Base-by-base conservation (phyloP, 2,888 invertebrate species). In the Beris chalybata region DNA sequence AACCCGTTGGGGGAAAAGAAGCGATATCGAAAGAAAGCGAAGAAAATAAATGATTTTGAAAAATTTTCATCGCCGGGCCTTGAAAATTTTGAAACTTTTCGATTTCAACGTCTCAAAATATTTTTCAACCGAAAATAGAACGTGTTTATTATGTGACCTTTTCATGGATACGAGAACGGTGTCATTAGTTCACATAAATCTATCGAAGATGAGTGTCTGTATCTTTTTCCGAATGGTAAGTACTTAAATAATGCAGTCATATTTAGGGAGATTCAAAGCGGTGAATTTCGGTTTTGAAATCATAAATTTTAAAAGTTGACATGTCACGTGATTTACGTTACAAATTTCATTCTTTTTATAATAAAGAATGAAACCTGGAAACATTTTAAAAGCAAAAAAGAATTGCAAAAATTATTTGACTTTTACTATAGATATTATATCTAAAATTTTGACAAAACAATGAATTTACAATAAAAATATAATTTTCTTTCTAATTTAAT, bases 281-380 rank as follows among this genome's bases (percentile, higher is more conserved):
- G 32, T 52, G 15, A 38, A 50, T 61, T 61, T 38, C 32, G 61
- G 61, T 50, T 31, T 61, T 6, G 50, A 50, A 61, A 61, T 50
- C 61, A 61, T 61, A 61, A 61, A 61, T 61, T 61, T 61, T 50
- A 11, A 31, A 61, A 52, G 50, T 61, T 61, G 61, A 47, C 61
- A 50, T 38, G 52, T 38, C 38, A 11, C 31, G 50, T 50, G 61
- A 61, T 61, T 61, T 61, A 61, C 22, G 38, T 38, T 38, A 22
- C 22, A 22, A 22, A 22, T 3, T 22, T 22, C 22, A 3, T 1
- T 22, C 22, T 22, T 22, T 3, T 22, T 3, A 22, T 22, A 22
- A 22, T 22, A 22, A 22, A 22, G 22, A 22, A 22, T 2, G 1
- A 22, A 22, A 22, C 22, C 22, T 2, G 22, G 22, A 22, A 22